A percentile compares a stretch with the other conserved stretches of the same genome.
phyloP scores from a whole-genome alignment of 2,888 invertebrate species.

The Pandemis cinnamomeana region DNA sequence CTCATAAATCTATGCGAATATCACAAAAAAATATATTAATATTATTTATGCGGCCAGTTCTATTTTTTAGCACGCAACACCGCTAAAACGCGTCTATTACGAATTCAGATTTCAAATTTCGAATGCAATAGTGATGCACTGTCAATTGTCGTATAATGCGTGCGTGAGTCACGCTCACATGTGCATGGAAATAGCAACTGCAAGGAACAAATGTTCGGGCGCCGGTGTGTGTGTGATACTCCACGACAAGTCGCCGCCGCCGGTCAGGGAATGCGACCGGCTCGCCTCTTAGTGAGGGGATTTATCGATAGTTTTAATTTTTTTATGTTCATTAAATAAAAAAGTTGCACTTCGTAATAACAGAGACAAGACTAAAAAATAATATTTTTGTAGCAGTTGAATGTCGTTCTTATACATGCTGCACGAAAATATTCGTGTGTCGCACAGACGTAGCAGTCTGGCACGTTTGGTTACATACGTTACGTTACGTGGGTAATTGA shows the following conservation, averaged over 20 bases:
- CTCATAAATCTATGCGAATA: too few relatives aligned
- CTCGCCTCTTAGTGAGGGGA: constrained; percentile 75
- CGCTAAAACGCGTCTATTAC: neutral
- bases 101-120: constrained; percentile 23
- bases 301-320: constrained; percentile 57
- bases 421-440: too few relatives aligned
- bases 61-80: neutral
- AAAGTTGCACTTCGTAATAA: too few relatives aligned
- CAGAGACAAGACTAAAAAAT: too few relatives aligned
- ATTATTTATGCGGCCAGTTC: too few relatives aligned
- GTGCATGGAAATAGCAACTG: constrained; percentile 78
- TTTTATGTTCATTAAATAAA: neutral
- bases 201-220: constrained; percentile 72
- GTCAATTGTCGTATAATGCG: constrained; percentile 66
- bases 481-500: neutral
- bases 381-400: too few relatives aligned
- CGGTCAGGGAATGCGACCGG: constrained; percentile 80
- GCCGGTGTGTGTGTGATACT: constrained; percentile 64
- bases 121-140: constrained; percentile 42
- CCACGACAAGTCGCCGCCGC: constrained; percentile 72
- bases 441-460: too few relatives aligned
- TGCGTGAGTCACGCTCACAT: constrained; percentile 80
- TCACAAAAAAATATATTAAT: too few relatives aligned
- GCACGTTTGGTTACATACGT: neutral
- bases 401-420: too few relatives aligned